Base-by-base conservation (phyloP, 2,888 invertebrate species). In the Drosophila yooni region DNA sequence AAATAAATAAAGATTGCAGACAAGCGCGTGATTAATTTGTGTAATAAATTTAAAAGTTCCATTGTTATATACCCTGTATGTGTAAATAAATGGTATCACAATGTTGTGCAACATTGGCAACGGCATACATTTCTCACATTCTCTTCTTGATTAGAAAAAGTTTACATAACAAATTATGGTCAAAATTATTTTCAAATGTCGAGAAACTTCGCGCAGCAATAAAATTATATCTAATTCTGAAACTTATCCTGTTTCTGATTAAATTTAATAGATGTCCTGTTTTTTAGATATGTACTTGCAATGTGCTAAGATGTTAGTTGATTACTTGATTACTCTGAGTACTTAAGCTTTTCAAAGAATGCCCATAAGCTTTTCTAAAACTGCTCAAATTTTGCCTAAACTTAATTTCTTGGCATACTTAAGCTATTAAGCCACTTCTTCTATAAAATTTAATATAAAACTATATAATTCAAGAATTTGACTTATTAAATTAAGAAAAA, bases 11-110 rank as follows among this genome's bases (percentile, higher is more conserved):
- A 70, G 72, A 64, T 57, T 43, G 57, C 15, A 43, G 73, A 81
- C 72, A 75, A 79, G 70, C 65, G 70, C 71, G 70, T 82, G 79
- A 88, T 87, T 83, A 87, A 76, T 83, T 88, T 72, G 75, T 79
- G 68, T 76, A 71, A 72, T 83, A 82, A 83, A 76, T 70, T 70
- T 70, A 10, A 70, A 79, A 73, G 59, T 62, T 18, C 77, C 77
- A 82, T 88, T 87, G 85, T 88, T 60, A 87, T 58, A 67, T 80
- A 21, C 56, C 27, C 56, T 29, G 38, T 38, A n/a, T 13, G 13
- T 36, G n/a, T 18, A 36, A 27, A n/a, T 3, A 29, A 38, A 18
- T 18, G 54, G 27, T 38, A 46, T 46, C 46, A 46, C 15, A 4
- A 15, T 25, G 25, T 46, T 25, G 25, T 15, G 46, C 46, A 46